Base-by-base conservation (phyloP, 2,888 invertebrate species). In the Euphydryas editha region DNA sequence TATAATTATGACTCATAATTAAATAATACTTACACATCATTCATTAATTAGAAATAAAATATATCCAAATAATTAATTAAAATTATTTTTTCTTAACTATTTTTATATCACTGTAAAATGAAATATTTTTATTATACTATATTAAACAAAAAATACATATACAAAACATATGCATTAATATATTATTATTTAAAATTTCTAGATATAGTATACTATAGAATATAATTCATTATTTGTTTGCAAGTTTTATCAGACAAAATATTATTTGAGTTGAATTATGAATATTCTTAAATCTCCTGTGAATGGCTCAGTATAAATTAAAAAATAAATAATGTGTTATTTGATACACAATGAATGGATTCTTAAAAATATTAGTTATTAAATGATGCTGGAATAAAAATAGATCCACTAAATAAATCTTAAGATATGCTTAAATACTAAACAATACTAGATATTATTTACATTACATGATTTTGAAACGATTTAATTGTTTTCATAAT, bases 401-500 rank as follows among this genome's bases (percentile, higher is more conserved):
- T 56, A 42, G 15, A 21, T 15, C 10, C 21, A 24, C 39, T 57
- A 54, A 36, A 36, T 36, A 54, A 36, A 10, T 36, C 17, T 36
- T 17, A 17, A 24, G 5, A 13, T 30, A 36, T 10, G n/a, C 54
- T 54, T 54, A 54, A 36, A 36, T 21, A 54, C 36, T 36, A 54
- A 15, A 51, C 18, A 51, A 51, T 51, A 51, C 51, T 51, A n/a
- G 8, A 30, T 51, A 24, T 57, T 58, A 58, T 51, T 21, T 51
- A 58, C 30, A 58, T 13, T 47, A 37, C 17, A 37, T 46, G 20
- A 37, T n/a, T 6, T 44, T 20, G 1, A 39, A 42, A 4, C 15
- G 36, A 24, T 58, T 59, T 90, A 95, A 81, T 95, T 95, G 76
- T 95, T 90, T 84, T 96, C 96, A 81, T 95, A 96, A 82, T 95